phyloP scores from a whole-genome alignment of 2,888 invertebrate genomes.

The Phortica magna region DNA sequence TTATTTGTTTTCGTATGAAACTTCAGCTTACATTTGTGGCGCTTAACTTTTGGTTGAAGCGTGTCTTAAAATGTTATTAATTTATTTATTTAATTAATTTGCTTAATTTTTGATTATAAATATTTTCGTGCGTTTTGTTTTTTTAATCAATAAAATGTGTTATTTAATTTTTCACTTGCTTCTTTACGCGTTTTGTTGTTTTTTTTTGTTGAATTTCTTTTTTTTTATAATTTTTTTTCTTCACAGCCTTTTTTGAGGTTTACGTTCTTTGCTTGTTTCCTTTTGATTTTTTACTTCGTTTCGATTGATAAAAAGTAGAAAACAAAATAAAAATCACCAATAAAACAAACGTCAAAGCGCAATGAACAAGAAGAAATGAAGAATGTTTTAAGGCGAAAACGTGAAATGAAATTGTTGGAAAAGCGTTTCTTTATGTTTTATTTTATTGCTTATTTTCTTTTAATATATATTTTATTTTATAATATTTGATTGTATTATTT shows the following conservation, averaged over 20 bases:
- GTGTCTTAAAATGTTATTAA: conserved; percentile 4
- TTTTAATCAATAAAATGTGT: not conserved
- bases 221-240: conserved; percentile 40
- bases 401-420: not conserved
- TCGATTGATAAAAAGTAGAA: conserved; percentile 56
- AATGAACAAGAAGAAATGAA: conserved; percentile 47
- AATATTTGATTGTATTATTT: conserved; percentile 52
- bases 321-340: conserved; percentile 64
- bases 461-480: conserved; percentile 32
- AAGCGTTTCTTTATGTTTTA: conserved; percentile 31
- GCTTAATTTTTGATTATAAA: conserved; percentile 29
- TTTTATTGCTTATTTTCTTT: conserved; percentile 54
- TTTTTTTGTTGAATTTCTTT: conserved; percentile 40
- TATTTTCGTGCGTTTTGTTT: conserved; percentile 33
- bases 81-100: conserved; percentile 47
- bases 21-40: not conserved
- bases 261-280: conserved; percentile 23
- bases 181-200: conserved; percentile 46
- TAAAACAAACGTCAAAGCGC: conserved; percentile 56
- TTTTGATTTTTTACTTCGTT: conserved; percentile 56
- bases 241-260: conserved; percentile 44
- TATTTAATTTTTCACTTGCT: conserved; percentile 14
- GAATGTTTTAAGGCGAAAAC: conserved; percentile 34
- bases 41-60: conserved; percentile 1
- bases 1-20: not conserved